Conservation (phyloP, 2,113 vertebrate species). For the Casuarius casuarius region DNA sequence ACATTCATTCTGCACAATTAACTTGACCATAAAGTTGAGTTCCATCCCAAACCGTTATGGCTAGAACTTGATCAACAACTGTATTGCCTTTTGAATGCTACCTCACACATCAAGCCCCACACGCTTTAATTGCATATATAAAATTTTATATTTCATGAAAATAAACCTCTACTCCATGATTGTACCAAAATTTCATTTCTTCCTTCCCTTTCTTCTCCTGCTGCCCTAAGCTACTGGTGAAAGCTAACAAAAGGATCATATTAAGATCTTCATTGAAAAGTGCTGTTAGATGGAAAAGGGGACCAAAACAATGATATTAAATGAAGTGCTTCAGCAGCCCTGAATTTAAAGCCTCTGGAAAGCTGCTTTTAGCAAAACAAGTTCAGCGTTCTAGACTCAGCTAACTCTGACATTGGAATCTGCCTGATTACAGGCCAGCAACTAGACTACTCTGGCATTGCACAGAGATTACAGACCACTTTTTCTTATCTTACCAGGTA, state of each 20-base stretch:
- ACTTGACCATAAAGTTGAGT: not conserved
- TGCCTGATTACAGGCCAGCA: not conserved
- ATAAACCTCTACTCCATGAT: rapidly evolving
- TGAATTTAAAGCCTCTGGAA: not conserved
- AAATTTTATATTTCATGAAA: not conserved
- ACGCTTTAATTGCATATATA: not conserved
- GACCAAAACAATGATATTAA: not conserved
- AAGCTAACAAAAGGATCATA: not conserved
- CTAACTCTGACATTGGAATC: not conserved
- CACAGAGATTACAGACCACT: not conserved
- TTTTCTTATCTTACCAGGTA: not conserved
- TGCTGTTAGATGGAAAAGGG: not conserved
- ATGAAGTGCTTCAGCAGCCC: not conserved
- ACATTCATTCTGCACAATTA: not conserved
- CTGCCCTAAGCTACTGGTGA: not conserved
- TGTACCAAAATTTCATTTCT: not conserved
- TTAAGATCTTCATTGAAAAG: not conserved
- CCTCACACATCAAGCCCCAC: not conserved
- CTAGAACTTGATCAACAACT: not conserved
- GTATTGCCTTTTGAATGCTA: not conserved
- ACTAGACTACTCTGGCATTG: not conserved
- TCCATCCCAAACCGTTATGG: not conserved
- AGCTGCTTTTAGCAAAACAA: not conserved
- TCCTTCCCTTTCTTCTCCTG: not conserved
- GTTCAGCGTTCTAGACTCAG: not conserved